phyloP scores from a whole-genome alignment of 2,113 vertebrate genomes.

The Platichthys stellatus region DNA sequence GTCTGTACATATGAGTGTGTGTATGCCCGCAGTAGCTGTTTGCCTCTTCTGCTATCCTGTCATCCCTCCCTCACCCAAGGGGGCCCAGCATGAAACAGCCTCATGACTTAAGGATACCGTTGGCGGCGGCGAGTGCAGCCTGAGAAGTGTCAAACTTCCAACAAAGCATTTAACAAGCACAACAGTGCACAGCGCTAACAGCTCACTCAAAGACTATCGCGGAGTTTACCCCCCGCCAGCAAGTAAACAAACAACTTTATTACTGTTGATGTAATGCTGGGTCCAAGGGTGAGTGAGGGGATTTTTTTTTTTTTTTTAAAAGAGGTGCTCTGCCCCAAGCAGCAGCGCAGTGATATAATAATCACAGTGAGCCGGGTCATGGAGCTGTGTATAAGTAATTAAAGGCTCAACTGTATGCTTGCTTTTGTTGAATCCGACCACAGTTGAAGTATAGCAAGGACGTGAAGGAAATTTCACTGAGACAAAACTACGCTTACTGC shows the following conservation, averaged over 20 bases:
- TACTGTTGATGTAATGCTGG: constrained; percentile 37
- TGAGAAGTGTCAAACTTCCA: constrained; percentile 69
- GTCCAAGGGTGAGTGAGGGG: constrained; percentile 44
- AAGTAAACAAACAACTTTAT: constrained; percentile 64
- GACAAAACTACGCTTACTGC: constrained; percentile 6
- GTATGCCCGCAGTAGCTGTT: constrained; percentile 61
- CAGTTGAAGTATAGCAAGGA: constrained; percentile 22
- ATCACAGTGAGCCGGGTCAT: constrained; percentile 19
- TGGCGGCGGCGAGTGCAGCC: constrained; percentile 52
- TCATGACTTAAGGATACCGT: constrained; percentile 70
- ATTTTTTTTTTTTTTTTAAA: neutral
- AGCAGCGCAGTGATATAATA: constrained; percentile 27
- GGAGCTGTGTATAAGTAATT: constrained; percentile 64
- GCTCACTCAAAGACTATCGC: constrained; percentile 63
- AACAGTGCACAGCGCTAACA: constrained; percentile 60
- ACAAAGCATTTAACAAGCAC: constrained; percentile 77
- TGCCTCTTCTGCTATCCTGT: constrained; percentile 67
- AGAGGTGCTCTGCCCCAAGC: constrained; percentile 21
- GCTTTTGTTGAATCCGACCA: constrained; percentile 31
- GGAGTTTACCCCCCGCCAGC: constrained; percentile 53
- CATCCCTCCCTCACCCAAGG: constrained; percentile 65
- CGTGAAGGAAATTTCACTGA: constrained; percentile 6
- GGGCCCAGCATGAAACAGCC: constrained; percentile 69
- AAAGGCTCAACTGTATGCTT: constrained; percentile 57
- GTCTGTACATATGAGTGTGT: constrained; percentile 12